Evolutionary conservation across 2,113 vertebrate genomes (phyloP).

Genomic region (Marcusenius ussheri): DNA sequence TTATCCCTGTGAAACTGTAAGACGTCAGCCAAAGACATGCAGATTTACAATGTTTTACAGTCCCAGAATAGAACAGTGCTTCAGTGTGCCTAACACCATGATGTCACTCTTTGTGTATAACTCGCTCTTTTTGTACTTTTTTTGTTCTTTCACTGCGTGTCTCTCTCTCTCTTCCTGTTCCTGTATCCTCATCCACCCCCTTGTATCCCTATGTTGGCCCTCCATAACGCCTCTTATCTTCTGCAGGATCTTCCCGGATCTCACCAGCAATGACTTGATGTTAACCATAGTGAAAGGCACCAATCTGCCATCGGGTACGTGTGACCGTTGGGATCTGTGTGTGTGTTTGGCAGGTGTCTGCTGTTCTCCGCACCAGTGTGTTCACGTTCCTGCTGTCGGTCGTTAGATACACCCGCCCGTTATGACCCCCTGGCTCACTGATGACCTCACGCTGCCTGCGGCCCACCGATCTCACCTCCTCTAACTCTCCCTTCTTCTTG

Average conservation of each 20-base stretch:
- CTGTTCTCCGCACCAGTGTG: background rate
- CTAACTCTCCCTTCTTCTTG: background rate
- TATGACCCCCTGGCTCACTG: background rate
- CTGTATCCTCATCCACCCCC: background rate
- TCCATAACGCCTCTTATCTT: background rate
- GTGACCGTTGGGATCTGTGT: background rate
- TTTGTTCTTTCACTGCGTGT: background rate
- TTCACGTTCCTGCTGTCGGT: background rate
- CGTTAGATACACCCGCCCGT: background rate
- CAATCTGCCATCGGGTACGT: constrained; percentile 73
- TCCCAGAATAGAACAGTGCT: background rate
- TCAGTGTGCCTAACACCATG: background rate
- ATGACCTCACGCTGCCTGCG: background rate
- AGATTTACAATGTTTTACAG: background rate
- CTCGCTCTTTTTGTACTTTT: background rate
- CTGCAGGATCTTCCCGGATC: constrained; percentile 62
- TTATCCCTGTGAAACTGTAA: background rate
- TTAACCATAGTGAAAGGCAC: constrained; percentile 69
- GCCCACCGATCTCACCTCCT: background rate
- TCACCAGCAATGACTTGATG: constrained; percentile 71
- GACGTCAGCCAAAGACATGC: background rate
- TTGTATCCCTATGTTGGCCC: background rate
- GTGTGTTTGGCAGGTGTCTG: background rate
- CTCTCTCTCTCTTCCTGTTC: background rate
- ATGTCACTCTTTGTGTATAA: background rate